A percentile compares a stretch with the other conserved stretches of the same genome.
These are phyloP conservation scores for Zygaena filipendulae DNA, from an alignment of 2,888 invertebrate species.

Conservation along the genomic window DNA sequence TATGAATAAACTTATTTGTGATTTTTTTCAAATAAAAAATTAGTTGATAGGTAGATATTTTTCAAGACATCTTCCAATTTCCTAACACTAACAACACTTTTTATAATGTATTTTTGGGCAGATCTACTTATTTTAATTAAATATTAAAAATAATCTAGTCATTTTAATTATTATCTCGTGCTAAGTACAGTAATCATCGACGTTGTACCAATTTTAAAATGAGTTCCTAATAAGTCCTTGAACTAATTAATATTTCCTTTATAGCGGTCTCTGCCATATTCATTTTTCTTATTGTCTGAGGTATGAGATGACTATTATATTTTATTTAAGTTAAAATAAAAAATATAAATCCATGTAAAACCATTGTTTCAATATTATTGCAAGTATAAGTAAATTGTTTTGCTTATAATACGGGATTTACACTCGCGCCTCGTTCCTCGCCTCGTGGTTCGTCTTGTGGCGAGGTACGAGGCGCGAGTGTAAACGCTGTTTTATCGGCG, in stretches of 20 bases:
- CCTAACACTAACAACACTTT: constrained; percentile 50
- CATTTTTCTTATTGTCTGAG: constrained; percentile 44
- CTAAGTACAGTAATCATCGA: constrained; percentile 25
- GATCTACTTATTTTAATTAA: not conserved
- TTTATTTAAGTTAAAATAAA: constrained; percentile 46
- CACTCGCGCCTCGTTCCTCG: no score
- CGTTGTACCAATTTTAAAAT: constrained; percentile 28
- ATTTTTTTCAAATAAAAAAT: constrained; percentile 41
- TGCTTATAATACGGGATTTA: no score
- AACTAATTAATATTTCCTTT: constrained; percentile 33
- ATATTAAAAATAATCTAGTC: constrained; percentile 51
- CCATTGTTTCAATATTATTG: not conserved
- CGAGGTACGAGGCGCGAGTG: no score
- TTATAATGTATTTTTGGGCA: constrained; percentile 32
- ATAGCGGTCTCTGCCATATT: constrained; percentile 42
- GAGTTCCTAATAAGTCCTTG: constrained; percentile 50
- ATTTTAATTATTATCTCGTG: constrained; percentile 52
- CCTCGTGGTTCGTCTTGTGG: no score
- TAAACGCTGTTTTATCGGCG: no score
- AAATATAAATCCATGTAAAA: constrained; percentile 17
- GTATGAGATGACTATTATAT: constrained; percentile 49
- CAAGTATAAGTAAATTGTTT: constrained; percentile 6
- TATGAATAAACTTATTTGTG: constrained; percentile 33
- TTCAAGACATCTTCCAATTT: constrained; percentile 51
- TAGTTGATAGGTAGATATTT: constrained; percentile 27